Conservation (phyloP, 2,797 vertebrate genomes). For the Sebastes jordani region DNA sequence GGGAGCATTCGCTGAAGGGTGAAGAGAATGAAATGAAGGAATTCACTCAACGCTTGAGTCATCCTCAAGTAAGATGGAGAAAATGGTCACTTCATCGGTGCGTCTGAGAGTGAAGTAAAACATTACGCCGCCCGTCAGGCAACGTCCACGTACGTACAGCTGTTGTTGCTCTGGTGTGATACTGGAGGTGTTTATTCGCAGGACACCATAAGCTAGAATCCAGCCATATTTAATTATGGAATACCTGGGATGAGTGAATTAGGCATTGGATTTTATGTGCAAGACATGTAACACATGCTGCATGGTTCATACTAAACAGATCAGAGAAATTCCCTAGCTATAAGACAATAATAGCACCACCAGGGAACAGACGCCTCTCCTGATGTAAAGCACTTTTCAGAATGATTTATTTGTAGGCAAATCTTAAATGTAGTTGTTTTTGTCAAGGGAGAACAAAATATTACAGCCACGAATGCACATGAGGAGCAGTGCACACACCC, state of each 20-base stretch:
- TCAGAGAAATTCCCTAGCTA: background rate
- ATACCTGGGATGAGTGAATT: conserved; percentile 6
- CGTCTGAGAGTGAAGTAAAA: conserved; percentile 23
- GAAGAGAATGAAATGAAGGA: conserved; percentile 49
- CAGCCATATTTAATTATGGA: background rate
- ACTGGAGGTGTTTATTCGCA: conserved; percentile 22
- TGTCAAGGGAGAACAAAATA: too few species aligned
- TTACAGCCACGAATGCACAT: too few species aligned
- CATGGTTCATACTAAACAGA: background rate
- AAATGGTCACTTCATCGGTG: conserved; percentile 40
- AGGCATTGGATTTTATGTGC: conserved; percentile 2
- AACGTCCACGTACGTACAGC: background rate
- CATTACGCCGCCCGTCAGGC: background rate
- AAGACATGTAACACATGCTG: background rate
- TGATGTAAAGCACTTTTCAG: conserved; percentile 46
- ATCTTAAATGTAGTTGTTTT: too few species aligned
- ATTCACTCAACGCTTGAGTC: conserved; percentile 48
- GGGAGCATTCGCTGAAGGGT: conserved; percentile 37
- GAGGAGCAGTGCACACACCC: too few species aligned
- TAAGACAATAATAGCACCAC: conserved; percentile 4
- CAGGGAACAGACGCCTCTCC: conserved; percentile 16
- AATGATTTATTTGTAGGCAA: background rate
- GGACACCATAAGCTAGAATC: conserved; percentile 5
- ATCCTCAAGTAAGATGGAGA: conserved; percentile 37
- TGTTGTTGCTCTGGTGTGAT: conserved; percentile 16